A percentile compares a stretch with the other conserved stretches of the same genome.
These are phyloP conservation scores for Acleris holmiana DNA, from an alignment of 2,888 invertebrate genomes.

Conservation along the genomic window DNA sequence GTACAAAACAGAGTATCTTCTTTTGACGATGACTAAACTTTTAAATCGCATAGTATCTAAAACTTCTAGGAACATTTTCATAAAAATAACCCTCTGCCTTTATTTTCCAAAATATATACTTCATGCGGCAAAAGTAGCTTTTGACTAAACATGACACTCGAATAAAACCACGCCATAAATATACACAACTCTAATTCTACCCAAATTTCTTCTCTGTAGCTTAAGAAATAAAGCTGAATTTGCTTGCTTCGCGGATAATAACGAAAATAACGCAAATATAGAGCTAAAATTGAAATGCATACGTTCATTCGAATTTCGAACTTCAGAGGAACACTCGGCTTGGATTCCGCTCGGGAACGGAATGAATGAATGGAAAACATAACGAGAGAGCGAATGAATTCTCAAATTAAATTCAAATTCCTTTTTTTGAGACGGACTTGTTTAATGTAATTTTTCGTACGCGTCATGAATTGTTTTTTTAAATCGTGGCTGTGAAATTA, in stretches of 20 bases:
- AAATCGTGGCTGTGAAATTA: too few species aligned
- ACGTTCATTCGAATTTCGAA: slow-evolving; percentile 34
- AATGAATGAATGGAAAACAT: slow-evolving; percentile 31
- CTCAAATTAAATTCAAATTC: slow-evolving; percentile 22
- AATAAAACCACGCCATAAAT: neutral
- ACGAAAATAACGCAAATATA: slow-evolving; percentile 13
- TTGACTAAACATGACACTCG: neutral
- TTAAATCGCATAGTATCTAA: too few species aligned
- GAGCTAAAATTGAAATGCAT: slow-evolving; percentile 32
- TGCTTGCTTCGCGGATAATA: neutral
- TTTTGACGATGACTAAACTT: too few species aligned
- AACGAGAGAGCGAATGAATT: slow-evolving; percentile 29
- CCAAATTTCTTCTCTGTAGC: neutral
- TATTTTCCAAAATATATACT: too few species aligned
- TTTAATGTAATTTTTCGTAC: too few species aligned
- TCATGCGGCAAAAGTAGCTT: neutral
- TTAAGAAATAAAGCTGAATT: slow-evolving; percentile 1
- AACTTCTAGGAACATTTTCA: too few species aligned
- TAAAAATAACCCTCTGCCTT: too few species aligned
- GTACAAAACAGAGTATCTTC: too few species aligned
- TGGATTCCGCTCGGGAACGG: slow-evolving; percentile 12
- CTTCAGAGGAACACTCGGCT: slow-evolving; percentile 24
- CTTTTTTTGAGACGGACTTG: slow-evolving; percentile 1
- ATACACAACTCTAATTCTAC: neutral
- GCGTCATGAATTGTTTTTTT: too few species aligned